These are phyloP conservation scores for Drosophila phalerata DNA, from an alignment of 2,888 invertebrate genomes.

Conservation along the genomic window DNA sequence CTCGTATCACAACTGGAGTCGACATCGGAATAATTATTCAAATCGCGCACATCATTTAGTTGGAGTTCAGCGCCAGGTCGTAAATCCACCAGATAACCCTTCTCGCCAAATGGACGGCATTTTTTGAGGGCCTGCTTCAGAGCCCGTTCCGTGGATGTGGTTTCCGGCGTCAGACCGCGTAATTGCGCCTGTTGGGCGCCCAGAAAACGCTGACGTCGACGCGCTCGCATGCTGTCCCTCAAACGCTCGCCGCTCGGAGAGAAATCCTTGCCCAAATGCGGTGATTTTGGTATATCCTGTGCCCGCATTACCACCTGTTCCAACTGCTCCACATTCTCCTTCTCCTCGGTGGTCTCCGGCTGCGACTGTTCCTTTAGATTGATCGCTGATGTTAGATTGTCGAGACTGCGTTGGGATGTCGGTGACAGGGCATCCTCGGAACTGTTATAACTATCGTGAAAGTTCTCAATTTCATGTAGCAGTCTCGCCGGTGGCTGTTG, in stretches of 20 bases:
- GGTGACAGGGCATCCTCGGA: slow-evolving; percentile 85
- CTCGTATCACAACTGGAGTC: slow-evolving; percentile 86
- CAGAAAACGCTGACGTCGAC: slow-evolving; percentile 81
- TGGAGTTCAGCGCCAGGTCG: slow-evolving; percentile 83
- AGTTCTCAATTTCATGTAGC: slow-evolving; percentile 90
- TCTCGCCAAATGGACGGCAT: slow-evolving; percentile 84
- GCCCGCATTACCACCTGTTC: slow-evolving; percentile 60
- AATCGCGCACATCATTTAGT: slow-evolving; percentile 84
- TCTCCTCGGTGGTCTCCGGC: slow-evolving; percentile 22
- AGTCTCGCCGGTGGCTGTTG: slow-evolving; percentile 89
- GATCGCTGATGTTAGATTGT: slow-evolving; percentile 71
- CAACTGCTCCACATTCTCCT: slow-evolving; percentile 55
- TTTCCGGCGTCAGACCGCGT: slow-evolving; percentile 63
- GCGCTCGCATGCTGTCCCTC: slow-evolving; percentile 85
- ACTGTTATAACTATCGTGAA: slow-evolving; percentile 85
- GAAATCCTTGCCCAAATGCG: slow-evolving; percentile 85
- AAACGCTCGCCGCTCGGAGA: slow-evolving; percentile 85
- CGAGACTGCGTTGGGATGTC: slow-evolving; percentile 84
- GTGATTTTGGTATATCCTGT: slow-evolving; percentile 85
- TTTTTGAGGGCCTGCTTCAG: slow-evolving; percentile 81
- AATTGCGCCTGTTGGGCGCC: slow-evolving; percentile 69
- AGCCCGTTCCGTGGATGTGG: slow-evolving; percentile 77
- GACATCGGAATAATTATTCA: slow-evolving; percentile 85
- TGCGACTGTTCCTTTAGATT: background rate
- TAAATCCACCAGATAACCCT: slow-evolving; percentile 84